Base-by-base conservation (phyloP, 2,113 vertebrate species). In the Gorsachius goisagi region DNA sequence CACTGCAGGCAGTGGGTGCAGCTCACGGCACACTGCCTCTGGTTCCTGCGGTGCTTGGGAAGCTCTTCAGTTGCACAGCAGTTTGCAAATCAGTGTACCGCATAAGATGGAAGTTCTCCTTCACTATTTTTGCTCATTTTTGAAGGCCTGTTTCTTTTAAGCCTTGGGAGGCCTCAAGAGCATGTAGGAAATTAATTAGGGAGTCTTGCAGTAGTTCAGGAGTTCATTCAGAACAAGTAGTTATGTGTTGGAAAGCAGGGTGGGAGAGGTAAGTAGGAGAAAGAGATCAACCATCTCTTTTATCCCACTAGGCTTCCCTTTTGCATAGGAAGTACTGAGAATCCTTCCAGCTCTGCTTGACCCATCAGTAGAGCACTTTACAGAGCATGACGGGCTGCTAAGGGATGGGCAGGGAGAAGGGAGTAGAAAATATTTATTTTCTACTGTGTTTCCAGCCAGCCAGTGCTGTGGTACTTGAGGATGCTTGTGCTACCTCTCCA, bases 131-230 rank as follows among this genome's bases (percentile, higher is more conserved):
- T 53, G 15, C 62, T 90, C 4, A 8, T 81, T 96, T 95, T 83
- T 52, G 16, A 88, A 72, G 82, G 12, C 9, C 11, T 81, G 76
- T 92, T 68, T 16, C 27, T 94, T 89, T 85, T 27, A 90, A 97
- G 35, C 58, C 49, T 27, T 52, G 12, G 44, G 44, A 85, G 23
- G 44, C 71, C 50, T 88, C 1, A 4, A 28, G 39, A 79, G 10
- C 49, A 32, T 33, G 37, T 93, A 62, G 59, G 79, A 88, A 92
- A 93, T 85, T 88, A 94, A 93, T 88, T 85, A 55, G 60, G 37
- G 59, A 80, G 45, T 39, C 55, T 80, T 74, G 24, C 63, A 92
- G 45, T 37, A 26, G 85, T 93, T 88, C 67, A 88, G 88, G 82
- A 95, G 68, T 83, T 96, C 55, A 37, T 52, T 73, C 27, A 66